Percentiles rank a stretch among this genome's conserved stretches.
Evolutionary conservation across 2,113 vertebrate species (phyloP).

Genomic region (Hucho hucho): DNA sequence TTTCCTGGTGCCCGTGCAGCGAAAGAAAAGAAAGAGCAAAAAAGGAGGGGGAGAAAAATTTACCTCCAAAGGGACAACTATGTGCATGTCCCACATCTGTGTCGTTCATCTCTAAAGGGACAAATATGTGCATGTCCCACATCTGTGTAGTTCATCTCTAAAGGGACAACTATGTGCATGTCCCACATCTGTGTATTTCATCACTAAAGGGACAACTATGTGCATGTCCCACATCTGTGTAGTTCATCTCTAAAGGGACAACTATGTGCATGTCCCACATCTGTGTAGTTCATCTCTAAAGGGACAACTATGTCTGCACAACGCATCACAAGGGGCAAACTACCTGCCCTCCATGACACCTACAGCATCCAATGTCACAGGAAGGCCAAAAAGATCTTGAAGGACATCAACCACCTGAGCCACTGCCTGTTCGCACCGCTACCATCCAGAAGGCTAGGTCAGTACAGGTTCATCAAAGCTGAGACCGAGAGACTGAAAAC

Average conservation of each 20-base stretch:
- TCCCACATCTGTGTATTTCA: constrained; percentile 13
- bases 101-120: too few species aligned
- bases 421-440: too few species aligned
- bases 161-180: too few species aligned
- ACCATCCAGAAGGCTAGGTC: too few species aligned
- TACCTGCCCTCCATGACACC: too few species aligned
- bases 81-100: neutral
- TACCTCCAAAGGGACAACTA: constrained; percentile 45
- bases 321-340: too few species aligned
- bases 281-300: constrained; percentile 7
- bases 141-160: constrained; percentile 3
- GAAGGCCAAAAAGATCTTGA: too few species aligned
- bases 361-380: too few species aligned
- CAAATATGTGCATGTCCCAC: neutral
- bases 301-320: neutral
- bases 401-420: too few species aligned
- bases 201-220: constrained; percentile 42
- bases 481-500: too few species aligned
- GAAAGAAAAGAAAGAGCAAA: neutral
- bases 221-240: neutral
- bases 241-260: too few species aligned
- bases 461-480: too few species aligned
- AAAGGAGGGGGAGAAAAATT: constrained; percentile 36
- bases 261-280: neutral
- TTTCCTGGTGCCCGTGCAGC: constrained; percentile 29